Evolutionary conservation across 2,888 invertebrate species (phyloP).

Genomic region (Odontocolon sp.): DNA sequence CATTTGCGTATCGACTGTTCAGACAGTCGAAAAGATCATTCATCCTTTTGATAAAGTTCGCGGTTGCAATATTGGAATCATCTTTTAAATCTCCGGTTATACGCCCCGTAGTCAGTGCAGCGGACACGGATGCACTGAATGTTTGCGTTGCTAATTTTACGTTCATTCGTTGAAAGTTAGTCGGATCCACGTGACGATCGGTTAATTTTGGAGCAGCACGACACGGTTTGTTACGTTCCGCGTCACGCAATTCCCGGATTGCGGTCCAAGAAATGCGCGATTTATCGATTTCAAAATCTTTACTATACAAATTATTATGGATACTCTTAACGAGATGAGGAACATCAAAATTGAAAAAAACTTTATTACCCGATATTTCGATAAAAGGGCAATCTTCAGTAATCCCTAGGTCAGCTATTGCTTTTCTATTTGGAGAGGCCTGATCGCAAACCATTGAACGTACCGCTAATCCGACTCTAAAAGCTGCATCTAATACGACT

Average conservation of each 20-base stretch:
- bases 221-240: slow-evolving; percentile 48
- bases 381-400: slow-evolving; percentile 58
- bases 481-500: slow-evolving; percentile 49
- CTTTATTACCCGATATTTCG: slow-evolving; percentile 47
- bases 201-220: slow-evolving; percentile 65
- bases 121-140: slow-evolving; percentile 64
- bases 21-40: slow-evolving; percentile 64
- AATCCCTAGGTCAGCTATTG: slow-evolving; percentile 55
- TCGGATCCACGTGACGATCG: slow-evolving; percentile 61
- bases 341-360: slow-evolving; percentile 62
- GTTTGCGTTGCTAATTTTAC: slow-evolving; percentile 64
- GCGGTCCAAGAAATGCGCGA: slow-evolving; percentile 55
- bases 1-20: slow-evolving; percentile 50
- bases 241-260: slow-evolving; percentile 56
- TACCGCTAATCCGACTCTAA: slow-evolving; percentile 58
- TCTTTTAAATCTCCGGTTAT: slow-evolving; percentile 55
- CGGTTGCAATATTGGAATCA: slow-evolving; percentile 52
- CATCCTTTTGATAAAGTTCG: slow-evolving; percentile 62
- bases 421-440: slow-evolving; percentile 59
- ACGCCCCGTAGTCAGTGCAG: slow-evolving; percentile 59
- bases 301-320: slow-evolving; percentile 59
- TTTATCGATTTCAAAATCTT: slow-evolving; percentile 51
- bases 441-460: slow-evolving; percentile 64
- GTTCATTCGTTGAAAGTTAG: slow-evolving; percentile 64
- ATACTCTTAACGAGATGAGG: slow-evolving; percentile 63